phyloP scores from a whole-genome alignment of 2,797 vertebrate genomes.

The Takifugu ocellatus region DNA sequence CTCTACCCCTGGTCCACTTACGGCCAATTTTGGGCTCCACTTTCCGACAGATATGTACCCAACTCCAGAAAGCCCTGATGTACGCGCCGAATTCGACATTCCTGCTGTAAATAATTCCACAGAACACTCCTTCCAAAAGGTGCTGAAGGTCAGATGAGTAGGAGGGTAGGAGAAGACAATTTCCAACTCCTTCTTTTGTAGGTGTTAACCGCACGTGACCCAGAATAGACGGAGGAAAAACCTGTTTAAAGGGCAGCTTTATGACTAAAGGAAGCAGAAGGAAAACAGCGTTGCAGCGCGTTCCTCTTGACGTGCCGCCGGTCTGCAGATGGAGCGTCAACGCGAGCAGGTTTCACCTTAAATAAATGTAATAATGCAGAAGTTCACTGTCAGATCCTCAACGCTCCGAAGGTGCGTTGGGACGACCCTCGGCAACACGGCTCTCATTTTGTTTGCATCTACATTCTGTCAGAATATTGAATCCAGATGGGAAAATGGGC shows the following conservation, averaged over 20 bases:
- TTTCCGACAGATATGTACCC: too few species aligned
- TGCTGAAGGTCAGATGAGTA: background rate
- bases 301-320: too few species aligned
- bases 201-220: background rate
- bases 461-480: slow-evolving; percentile 39
- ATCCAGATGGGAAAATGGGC: slow-evolving; percentile 45
- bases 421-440: slow-evolving; percentile 7
- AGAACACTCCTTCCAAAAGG: background rate
- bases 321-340: too few species aligned
- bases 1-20: too few species aligned
- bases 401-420: slow-evolving; percentile 11
- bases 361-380: background rate
- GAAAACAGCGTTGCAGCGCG: too few species aligned
- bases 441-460: slow-evolving; percentile 30
- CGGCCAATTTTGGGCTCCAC: too few species aligned
- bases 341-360: too few species aligned
- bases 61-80: too few species aligned
- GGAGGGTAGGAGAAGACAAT: background rate
- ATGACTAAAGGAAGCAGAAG: too few species aligned
- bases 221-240: too few species aligned
- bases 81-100: too few species aligned
- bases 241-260: too few species aligned
- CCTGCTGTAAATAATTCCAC: background rate
- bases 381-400: background rate
- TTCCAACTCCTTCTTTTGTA: background rate